Base-by-base conservation (phyloP, 2,888 invertebrate genomes). In the Pachycephus smyrnensis region DNA sequence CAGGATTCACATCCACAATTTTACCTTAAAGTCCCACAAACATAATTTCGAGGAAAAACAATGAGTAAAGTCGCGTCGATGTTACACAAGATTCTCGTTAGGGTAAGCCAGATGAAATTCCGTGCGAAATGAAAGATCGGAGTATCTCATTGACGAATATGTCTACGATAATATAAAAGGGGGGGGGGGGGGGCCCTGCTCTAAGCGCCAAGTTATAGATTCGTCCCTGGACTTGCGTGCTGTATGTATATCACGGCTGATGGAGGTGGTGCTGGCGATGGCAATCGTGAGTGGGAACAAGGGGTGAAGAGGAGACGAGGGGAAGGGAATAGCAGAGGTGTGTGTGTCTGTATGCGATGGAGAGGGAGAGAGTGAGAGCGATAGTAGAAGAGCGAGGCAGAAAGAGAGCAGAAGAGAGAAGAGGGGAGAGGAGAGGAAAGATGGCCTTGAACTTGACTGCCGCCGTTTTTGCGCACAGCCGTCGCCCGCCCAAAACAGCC, bases 381-480 rank as follows among this genome's bases (percentile, higher is more conserved):
- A 73, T 79, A 78, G 80, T 73, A 81, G 75, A 68, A 75, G 73
- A 71, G 80, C 79, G 77, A 80, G 35, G 78, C 69, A 75, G 69
- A 35, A 4, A 3, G 33, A 33, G 33, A 33, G 33, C 33, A 33
- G 33, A 40, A 15, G 15, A 6, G 40, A 40, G 78, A 73, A 75
- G 77, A 78, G 75, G 75, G 78, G 75, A 75, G 77, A 78, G 75
- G 75, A 76, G 73, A 80, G 55, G 76, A 80, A 75, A 76, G 79
- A 76, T 83, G 88, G 90, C 90, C 90, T 90, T 90, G 90, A 90
- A 90, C 90, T 90, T 90, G 89, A 88, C 86, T 89, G 80, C 83
- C 87, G 86, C 81, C 87, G 86, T 87, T 89, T 89, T 89, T 87
- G 86, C 87, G 84, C 86, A 81, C 85, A 84, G 84, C 84, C 86